A percentile compares a stretch with the other conserved stretches of the same genome.
These are phyloP conservation scores for Chionis minor DNA, from an alignment of 2,113 vertebrate species.

Conservation along the genomic window DNA sequence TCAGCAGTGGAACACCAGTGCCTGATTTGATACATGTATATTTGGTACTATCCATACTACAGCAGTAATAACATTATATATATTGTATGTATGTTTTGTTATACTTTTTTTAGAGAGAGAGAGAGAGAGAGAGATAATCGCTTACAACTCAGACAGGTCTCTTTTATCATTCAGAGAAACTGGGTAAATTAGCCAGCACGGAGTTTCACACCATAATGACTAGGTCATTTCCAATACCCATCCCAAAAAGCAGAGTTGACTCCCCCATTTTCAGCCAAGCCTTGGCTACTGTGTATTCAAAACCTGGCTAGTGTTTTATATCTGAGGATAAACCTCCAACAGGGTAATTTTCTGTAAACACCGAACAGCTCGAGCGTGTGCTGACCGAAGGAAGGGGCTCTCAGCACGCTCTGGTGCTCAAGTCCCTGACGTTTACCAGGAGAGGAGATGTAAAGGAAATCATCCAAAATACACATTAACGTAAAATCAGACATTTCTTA, in stretches of 20 bases:
- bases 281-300: background rate
- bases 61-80: background rate
- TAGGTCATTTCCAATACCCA: background rate
- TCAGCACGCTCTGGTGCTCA: accelerated
- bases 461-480: background rate
- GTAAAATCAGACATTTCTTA: background rate
- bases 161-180: background rate
- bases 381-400: background rate
- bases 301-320: background rate
- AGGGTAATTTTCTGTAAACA: background rate
- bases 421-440: background rate
- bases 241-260: background rate
- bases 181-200: background rate
- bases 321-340: background rate
- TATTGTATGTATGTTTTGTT: background rate
- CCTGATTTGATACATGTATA: background rate
- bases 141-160: background rate
- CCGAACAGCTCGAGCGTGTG: background rate
- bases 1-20: background rate
- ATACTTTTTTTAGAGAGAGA: background rate
- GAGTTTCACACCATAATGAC: background rate
- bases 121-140: background rate
- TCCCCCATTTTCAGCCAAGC: background rate
- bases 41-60: background rate
- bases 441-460: background rate